Conservation (phyloP, 1,140 invertebrate genomes). For the Ganaspis sp. region DNA sequence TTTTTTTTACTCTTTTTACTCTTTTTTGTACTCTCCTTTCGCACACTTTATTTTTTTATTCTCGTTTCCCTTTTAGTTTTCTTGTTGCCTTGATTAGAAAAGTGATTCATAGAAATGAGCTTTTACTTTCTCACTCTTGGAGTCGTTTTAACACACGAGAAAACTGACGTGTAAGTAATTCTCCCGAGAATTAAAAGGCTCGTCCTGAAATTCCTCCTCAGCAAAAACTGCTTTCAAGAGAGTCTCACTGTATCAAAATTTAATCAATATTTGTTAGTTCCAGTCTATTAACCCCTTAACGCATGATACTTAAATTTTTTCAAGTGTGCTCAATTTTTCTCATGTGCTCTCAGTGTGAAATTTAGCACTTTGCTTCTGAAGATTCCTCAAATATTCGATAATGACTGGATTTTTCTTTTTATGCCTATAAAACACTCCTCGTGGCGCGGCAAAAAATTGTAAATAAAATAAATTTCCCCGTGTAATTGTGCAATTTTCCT, state of each 20-base stretch:
- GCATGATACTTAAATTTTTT: background rate
- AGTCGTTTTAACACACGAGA: too few relatives aligned
- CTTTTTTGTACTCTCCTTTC: too few relatives aligned
- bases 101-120: background rate
- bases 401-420: background rate
- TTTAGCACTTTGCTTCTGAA: background rate
- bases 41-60: too few relatives aligned
- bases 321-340: constrained; percentile 13
- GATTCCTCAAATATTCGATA: background rate
- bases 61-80: too few relatives aligned
- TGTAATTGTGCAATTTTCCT: too few relatives aligned
- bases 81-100: background rate
- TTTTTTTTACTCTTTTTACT: too few relatives aligned
- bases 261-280: constrained; percentile 1
- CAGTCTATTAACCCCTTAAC: constrained; percentile 13
- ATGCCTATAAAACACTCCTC: background rate
- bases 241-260: background rate
- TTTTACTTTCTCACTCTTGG: background rate
- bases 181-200: constrained; percentile 1
- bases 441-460: background rate
- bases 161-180: background rate
- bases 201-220: background rate
- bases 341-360: background rate
- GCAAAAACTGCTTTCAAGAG: background rate
- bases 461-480: too few relatives aligned